Evolutionary conservation across 2,797 vertebrate genomes (phyloP).

Genomic region (Gobio occitaniae): DNA sequence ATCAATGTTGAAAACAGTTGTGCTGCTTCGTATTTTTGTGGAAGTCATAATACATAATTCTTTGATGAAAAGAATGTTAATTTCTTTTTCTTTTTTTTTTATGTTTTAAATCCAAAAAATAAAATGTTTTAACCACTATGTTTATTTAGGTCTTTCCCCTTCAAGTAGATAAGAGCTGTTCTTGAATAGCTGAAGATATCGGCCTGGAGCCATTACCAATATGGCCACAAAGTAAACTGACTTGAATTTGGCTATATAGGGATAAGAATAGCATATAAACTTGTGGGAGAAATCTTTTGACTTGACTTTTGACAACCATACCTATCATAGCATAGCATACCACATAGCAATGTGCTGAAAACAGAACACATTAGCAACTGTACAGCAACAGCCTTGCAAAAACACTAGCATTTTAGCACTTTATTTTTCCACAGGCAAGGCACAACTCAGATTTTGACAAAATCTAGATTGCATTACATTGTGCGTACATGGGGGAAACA

Average conservation of each 20-base stretch:
- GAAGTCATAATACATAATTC: neutral
- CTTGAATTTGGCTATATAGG: neutral
- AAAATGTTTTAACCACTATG: too few relatives aligned
- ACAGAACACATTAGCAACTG: too few relatives aligned
- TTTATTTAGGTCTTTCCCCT: too few relatives aligned
- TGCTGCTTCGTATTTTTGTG: neutral
- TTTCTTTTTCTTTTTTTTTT: too few relatives aligned
- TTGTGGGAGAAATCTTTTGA: neutral
- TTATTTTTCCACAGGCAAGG: conserved; percentile 3
- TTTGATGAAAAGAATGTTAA: neutral
- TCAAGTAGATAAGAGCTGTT: too few relatives aligned
- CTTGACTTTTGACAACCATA: neutral
- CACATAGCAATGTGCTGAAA: neutral
- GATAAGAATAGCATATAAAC: neutral
- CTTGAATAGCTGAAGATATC: neutral
- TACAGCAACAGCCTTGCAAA: neutral
- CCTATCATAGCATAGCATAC: too few relatives aligned
- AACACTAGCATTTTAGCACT: too few relatives aligned
- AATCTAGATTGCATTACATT: neutral
- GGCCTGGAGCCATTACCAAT: neutral
- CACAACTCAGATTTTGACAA: neutral
- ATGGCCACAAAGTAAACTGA: neutral
- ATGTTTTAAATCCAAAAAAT: too few relatives aligned
- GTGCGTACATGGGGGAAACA: neutral
- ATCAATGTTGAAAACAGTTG: neutral